Evolutionary conservation across 1,140 invertebrate species (phyloP), one percentile per base, ranked within the genome.

Genomic region (Aphidius gifuensis): DNA sequence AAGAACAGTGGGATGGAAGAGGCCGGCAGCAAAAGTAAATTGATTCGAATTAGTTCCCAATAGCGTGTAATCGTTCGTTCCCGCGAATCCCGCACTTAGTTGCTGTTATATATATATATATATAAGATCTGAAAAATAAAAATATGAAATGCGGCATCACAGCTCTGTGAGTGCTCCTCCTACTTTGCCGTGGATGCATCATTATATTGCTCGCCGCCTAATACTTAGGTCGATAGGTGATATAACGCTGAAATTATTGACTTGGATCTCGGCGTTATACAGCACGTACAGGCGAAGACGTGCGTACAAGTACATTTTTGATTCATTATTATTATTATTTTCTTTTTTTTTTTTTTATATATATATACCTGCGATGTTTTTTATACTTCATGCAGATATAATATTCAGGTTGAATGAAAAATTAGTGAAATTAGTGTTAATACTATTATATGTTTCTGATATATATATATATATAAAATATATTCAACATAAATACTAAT

Each of bases 31-130:
- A 54, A 64, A 64, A 66, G 62, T 66, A 74, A 79, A 80, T 79
- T 78, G 77, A 80, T 80, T 80, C 76, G 75, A 79, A 79, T 79
- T 78, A 79, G 75, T 78, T 77, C 72, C 71, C 76, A 75, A 80
- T 79, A 76, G 71, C 74, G 71, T 77, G 71, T 78, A 78, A 74
- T 71, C 69, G 74, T 66, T 62, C 65, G 66, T 74, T 74, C 64
- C 67, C 69, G 71, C 68, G 67, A 70, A 44, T 70, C 66, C 56
- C 56, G 61, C 55, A 48, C 61, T n/a, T 38, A n/a, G 40, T 40
- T 42, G 39, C 7, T 55, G 38, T 9, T 55, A 40, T 42, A 44
- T 44, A 44, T 44, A 7, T 44, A 44, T 44, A 44, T 44, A 44
- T 44, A 44, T 44, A 44, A 8, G 7, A 7, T 43, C 21, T 42